These are phyloP conservation scores for Lepilemur septentrionalis DNA, from an alignment of 2,797 vertebrate genomes.

Conservation along the genomic window DNA sequence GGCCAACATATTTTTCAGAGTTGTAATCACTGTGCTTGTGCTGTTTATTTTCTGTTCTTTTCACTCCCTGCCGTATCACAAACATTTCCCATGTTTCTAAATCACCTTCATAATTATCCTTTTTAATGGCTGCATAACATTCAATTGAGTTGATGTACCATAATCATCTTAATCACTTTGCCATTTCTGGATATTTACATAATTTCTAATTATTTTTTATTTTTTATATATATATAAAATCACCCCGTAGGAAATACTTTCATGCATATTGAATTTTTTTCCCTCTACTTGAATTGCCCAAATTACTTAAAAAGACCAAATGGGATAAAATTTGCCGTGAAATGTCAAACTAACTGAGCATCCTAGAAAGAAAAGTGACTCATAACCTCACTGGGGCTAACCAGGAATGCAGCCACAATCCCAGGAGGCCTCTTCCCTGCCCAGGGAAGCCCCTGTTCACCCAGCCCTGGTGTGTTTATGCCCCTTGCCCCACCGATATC, in stretches of 20 bases:
- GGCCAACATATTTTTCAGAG: not conserved
- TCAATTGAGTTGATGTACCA: not conserved
- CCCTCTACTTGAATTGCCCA: not conserved
- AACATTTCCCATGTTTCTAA: not conserved
- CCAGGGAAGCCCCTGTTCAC: not conserved
- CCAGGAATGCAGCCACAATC: not conserved
- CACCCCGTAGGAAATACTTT: not conserved
- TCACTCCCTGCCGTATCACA: not conserved
- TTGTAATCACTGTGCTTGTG: constrained; percentile 29
- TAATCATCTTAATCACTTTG: constrained; percentile 16
- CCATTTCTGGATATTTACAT: constrained; percentile 12
- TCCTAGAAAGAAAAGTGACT: not conserved
- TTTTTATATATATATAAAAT: not conserved
- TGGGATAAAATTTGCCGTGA: not conserved
- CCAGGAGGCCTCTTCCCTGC: not conserved
- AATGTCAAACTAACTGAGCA: not conserved
- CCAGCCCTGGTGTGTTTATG: not conserved
- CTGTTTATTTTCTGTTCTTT: not conserved
- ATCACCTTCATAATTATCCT: constrained; percentile 37
- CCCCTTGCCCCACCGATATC: not conserved
- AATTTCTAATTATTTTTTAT: constrained; percentile 1
- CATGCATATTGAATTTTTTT: not conserved
- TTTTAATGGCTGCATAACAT: constrained; percentile 27
- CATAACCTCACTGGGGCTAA: not conserved
- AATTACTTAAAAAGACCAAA: not conserved